Percentiles rank a stretch among this genome's conserved stretches.
These are phyloP conservation scores for Spea multiplicata DNA, from an alignment of 2,113 vertebrate species.

Conservation along the genomic window DNA sequence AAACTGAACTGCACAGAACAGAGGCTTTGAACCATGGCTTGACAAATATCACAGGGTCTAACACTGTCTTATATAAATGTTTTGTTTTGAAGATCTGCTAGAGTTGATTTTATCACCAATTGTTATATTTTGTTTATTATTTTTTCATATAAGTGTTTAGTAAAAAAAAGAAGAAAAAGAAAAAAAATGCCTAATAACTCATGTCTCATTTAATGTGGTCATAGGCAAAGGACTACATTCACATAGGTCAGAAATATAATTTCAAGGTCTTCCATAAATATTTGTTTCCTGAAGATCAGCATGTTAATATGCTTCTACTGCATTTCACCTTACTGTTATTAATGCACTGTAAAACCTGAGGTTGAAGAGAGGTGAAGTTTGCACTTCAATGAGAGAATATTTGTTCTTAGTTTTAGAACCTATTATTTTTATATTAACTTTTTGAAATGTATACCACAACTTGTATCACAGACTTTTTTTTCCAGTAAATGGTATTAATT, in stretches of 20 bases:
- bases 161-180: constrained; percentile 35
- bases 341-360: constrained; percentile 8
- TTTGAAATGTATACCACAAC: constrained; percentile 22
- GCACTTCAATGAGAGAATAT: constrained; percentile 3
- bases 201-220: constrained; percentile 36
- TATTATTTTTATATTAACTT: constrained; percentile 31
- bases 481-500: background rate
- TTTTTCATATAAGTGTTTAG: constrained; percentile 42
- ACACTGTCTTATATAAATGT: constrained; percentile 42
- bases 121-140: constrained; percentile 20
- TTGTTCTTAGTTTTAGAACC: constrained; percentile 30
- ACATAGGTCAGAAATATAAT: constrained; percentile 13
- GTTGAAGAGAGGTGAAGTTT: constrained; percentile 10
- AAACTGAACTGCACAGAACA: constrained; percentile 24
- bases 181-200: background rate
- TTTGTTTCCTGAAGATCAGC: constrained; percentile 17
- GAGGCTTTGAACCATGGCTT: constrained; percentile 29
- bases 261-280: constrained; percentile 42
- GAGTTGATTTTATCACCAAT: constrained; percentile 16
- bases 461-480: constrained; percentile 1
- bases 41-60: constrained; percentile 21
- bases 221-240: background rate
- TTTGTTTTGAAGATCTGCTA: constrained; percentile 35
- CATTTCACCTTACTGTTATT: constrained; percentile 27
- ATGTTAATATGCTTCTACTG: constrained; percentile 24